Evolutionary conservation across 2,113 vertebrate genomes (phyloP).

Genomic region (Petaurus breviceps): DNA sequence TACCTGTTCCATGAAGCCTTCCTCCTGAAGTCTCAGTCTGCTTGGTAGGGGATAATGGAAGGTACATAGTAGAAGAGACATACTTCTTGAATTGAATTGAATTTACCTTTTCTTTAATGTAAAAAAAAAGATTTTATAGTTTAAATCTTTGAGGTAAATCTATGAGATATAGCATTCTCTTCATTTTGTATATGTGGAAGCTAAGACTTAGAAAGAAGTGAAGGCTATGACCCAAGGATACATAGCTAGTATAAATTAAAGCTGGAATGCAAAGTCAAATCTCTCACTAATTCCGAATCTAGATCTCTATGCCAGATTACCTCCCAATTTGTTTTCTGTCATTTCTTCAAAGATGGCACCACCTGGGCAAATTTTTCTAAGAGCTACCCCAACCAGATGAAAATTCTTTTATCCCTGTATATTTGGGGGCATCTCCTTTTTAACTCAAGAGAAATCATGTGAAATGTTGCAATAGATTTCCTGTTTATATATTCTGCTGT

Average conservation of each 20-base stretch:
- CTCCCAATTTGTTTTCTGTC: not conserved
- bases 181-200: not conserved
- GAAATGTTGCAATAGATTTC: not conserved
- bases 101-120: not conserved
- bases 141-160: not conserved
- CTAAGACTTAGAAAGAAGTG: not conserved
- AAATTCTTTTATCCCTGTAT: not conserved
- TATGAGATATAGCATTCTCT: not conserved
- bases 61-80: not conserved
- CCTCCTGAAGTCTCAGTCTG: not conserved
- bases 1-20: not conserved
- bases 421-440: not conserved
- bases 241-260: not conserved
- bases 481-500: not conserved
- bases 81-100: not conserved
- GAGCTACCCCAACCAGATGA: not conserved
- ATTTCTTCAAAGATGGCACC: conserved; percentile 19
- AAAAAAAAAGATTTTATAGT: not conserved
- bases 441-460: not conserved
- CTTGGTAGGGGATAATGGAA: not conserved
- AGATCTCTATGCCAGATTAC: not conserved
- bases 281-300: not conserved
- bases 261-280: not conserved
- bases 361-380: not conserved
- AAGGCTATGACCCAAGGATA: not conserved